phyloP scores from a whole-genome alignment of 2,797 vertebrate genomes.

The Xenentodon cancila region DNA sequence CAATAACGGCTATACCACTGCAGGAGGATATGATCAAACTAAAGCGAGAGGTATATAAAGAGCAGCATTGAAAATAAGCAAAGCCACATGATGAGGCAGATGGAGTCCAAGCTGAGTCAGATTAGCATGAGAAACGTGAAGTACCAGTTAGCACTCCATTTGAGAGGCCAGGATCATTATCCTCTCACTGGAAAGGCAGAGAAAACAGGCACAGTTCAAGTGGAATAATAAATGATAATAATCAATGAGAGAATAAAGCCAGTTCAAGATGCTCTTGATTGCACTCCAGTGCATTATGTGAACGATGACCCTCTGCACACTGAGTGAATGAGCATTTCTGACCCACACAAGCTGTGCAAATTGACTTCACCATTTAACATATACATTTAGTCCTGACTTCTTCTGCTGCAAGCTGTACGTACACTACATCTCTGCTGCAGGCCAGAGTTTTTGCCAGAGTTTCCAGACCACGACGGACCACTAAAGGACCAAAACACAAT shows the following conservation, averaged over 20 bases:
- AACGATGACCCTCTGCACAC: constrained; percentile 54
- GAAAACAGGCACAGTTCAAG: constrained; percentile 71
- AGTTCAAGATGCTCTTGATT: constrained; percentile 80
- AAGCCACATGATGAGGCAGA: constrained; percentile 51
- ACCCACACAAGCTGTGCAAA: constrained; percentile 43
- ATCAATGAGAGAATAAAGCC: constrained; percentile 73
- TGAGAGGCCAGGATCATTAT: constrained; percentile 79
- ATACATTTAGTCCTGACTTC: constrained; percentile 15
- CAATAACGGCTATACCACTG: neutral
- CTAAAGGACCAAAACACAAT: no score
- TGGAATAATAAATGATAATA: constrained; percentile 76
- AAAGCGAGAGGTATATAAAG: constrained; percentile 27
- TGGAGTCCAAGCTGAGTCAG: constrained; percentile 64
- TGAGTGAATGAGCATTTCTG: constrained; percentile 58
- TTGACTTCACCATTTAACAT: constrained; percentile 56
- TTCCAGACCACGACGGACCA: no score
- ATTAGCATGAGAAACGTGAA: constrained; percentile 80
- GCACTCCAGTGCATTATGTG: constrained; percentile 68
- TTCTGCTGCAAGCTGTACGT: neutral
- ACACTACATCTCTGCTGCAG: neutral
- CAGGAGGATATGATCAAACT: constrained; percentile 8
- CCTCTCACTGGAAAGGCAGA: constrained; percentile 70
- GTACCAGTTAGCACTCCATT: constrained; percentile 79
- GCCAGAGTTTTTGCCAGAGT: no score
- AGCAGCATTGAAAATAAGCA: constrained; percentile 36